A percentile compares a stretch with the other conserved stretches of the same genome.
Conservation (phyloP, 2,888 invertebrate species). For the Parnassius smintheus region DNA sequence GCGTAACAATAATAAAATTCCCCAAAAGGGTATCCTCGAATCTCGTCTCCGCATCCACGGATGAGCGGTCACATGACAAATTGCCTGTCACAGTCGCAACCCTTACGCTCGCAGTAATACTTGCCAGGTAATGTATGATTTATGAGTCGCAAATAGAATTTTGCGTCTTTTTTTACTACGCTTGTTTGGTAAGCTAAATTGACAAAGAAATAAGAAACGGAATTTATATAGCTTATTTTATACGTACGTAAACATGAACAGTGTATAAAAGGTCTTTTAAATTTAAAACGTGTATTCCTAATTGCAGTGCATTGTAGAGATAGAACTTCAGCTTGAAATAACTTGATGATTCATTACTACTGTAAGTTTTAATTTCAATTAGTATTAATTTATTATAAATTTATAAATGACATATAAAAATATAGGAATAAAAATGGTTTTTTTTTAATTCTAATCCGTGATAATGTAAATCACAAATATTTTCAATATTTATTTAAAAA, state of each 20-base stretch:
- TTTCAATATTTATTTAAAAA: no score
- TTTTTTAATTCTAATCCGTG: no score
- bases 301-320: no score
- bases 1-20: slow-evolving; percentile 66
- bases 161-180: slow-evolving; percentile 30
- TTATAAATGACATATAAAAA: no score
- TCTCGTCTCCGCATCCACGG: slow-evolving; percentile 51
- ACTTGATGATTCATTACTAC: no score
- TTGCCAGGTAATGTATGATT: slow-evolving; percentile 76
- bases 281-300: no score
- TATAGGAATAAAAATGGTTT: no score
- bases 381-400: no score
- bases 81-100: slow-evolving; percentile 65
- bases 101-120: slow-evolving; percentile 51
- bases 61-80: slow-evolving; percentile 72
- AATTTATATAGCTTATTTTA: slow-evolving; percentile 8
- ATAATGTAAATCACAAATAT: no score
- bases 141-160: slow-evolving; percentile 66
- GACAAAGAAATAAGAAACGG: slow-evolving; percentile 20
- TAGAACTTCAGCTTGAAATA: no score
- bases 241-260: background rate
- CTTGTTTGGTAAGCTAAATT: slow-evolving; percentile 27
- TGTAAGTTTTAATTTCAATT: no score
- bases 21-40: slow-evolving; percentile 57
- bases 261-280: no score